Evolutionary conservation across 2,113 vertebrate genomes (phyloP).

Genomic region (Melanotaenia duboulayi): DNA sequence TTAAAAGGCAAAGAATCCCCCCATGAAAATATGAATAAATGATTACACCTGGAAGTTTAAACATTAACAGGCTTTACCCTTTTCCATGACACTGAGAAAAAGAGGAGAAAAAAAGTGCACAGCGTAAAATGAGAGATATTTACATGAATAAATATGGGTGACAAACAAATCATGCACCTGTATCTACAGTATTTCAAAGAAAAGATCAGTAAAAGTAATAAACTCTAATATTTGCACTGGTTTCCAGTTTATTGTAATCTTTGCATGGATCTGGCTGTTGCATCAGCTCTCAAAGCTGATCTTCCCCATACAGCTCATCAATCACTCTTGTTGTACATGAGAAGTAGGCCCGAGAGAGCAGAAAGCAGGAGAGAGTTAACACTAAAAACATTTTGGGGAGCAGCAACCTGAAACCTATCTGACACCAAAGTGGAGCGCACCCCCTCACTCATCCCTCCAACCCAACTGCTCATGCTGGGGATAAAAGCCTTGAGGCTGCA

Average conservation of each 20-base stretch:
- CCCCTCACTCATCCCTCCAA: constrained; percentile 35
- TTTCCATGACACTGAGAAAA: constrained; percentile 4
- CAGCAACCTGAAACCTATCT: constrained; percentile 56
- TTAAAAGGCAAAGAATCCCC: background rate
- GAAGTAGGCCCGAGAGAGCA: constrained; percentile 57
- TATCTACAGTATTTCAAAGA: constrained; percentile 38
- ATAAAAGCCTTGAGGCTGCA: constrained; percentile 33
- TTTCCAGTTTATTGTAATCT: constrained; percentile 46
- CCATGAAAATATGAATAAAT: constrained; percentile 6
- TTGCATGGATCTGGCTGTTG: constrained; percentile 19
- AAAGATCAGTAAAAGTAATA: constrained; percentile 27
- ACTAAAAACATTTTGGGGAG: constrained; percentile 49
- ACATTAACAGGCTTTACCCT: constrained; percentile 29
- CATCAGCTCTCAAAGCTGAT: constrained; percentile 38
- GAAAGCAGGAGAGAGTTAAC: constrained; percentile 53
- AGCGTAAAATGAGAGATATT: constrained; percentile 30
- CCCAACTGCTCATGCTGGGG: constrained; percentile 16
- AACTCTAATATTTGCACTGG: constrained; percentile 1
- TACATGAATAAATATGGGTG: constrained; percentile 62
- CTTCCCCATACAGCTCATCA: constrained; percentile 45
- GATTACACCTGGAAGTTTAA: constrained; percentile 25
- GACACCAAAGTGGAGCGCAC: constrained; percentile 28
- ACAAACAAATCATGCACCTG: constrained; percentile 65
- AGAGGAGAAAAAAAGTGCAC: background rate
- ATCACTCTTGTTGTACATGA: constrained; percentile 54